Base-by-base conservation (phyloP, 1,140 invertebrate species). In the Reticulitermes speratus region DNA sequence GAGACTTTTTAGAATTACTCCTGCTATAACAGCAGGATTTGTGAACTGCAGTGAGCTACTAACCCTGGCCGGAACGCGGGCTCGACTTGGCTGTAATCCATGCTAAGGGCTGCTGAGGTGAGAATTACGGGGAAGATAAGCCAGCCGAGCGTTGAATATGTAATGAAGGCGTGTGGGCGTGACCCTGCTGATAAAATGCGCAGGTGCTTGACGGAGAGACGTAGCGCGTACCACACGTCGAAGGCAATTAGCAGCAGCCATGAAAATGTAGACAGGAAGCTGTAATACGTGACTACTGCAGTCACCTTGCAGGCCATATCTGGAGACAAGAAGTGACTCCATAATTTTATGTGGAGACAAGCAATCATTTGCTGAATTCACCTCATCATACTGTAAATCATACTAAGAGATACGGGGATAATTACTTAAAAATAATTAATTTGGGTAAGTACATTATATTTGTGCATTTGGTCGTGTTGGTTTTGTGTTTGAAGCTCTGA, bases 171-270 rank as follows among this genome's bases (percentile, higher is more conserved):
- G 9, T 88, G 81, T 88, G 89, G 90, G 84, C 92, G 90, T 45
- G 88, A 89, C 69, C 89, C 91, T 55, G 88, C 86, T 44, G 89
- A 90, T 14, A 93, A 90, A 25, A 75, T 25, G 82, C 92, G 86
- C 6, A 93, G 88, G 87, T 93, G 91, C 38, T 89, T 89, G 2
- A 92, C 93, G 9, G 93, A 92, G 87, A 92, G 86, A 83, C 90
- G 88, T 19, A 94, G 89, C 32, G 94, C 93, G 44, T 91, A 88
- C 90, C 91, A 94, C 7, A 94, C 91, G 88, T 94, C 94, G 88
- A 92, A 94, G 0, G 93, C 91, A 90, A 94, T 92, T 3, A 93
- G 91, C 84, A 92, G 92, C 92, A 93, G 94, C 94, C 94, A 94
- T 86, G 92, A 92, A 87, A 94, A 94, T 0, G 93, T 91, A 0